These are phyloP conservation scores for Lepidotrigona ventralis DNA, from an alignment of 1,140 invertebrate species.

Conservation along the genomic window DNA sequence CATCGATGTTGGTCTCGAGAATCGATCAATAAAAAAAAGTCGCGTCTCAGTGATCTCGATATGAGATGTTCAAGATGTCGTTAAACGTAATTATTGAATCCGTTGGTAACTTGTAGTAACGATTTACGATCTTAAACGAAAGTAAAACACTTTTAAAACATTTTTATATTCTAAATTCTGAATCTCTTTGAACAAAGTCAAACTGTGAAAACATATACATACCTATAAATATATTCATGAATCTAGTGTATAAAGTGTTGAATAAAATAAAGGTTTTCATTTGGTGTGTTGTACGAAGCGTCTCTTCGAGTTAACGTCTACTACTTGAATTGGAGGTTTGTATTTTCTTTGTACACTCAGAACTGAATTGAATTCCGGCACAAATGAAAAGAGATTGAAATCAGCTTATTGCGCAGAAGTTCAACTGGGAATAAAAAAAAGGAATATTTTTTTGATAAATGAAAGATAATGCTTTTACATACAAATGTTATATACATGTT, in stretches of 20 bases:
- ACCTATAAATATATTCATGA: not conserved
- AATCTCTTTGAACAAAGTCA: not conserved
- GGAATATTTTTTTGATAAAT: not conserved
- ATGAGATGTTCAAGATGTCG: not conserved
- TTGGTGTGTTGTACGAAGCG: not conserved
- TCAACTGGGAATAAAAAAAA: too few relatives aligned
- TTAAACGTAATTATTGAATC: not conserved
- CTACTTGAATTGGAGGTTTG: not conserved
- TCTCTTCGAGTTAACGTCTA: not conserved
- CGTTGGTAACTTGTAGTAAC: not conserved
- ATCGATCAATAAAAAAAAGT: constrained; percentile 1
- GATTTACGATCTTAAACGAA: not conserved
- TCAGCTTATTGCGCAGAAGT: not conserved
- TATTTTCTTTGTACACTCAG: not conserved
- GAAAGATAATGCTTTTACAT: not conserved
- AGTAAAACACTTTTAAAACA: not conserved
- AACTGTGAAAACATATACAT: not conserved
- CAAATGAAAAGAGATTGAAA: not conserved
- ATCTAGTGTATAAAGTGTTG: not conserved
- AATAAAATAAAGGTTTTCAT: not conserved
- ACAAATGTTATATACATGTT: too few relatives aligned
- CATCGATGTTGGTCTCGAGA: constrained; percentile 13
- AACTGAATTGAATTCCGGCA: not conserved
- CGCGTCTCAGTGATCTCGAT: not conserved
- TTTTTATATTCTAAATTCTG: not conserved